Conservation (phyloP, 2,888 invertebrate genomes). For the Apomyelois bistriatella region DNA sequence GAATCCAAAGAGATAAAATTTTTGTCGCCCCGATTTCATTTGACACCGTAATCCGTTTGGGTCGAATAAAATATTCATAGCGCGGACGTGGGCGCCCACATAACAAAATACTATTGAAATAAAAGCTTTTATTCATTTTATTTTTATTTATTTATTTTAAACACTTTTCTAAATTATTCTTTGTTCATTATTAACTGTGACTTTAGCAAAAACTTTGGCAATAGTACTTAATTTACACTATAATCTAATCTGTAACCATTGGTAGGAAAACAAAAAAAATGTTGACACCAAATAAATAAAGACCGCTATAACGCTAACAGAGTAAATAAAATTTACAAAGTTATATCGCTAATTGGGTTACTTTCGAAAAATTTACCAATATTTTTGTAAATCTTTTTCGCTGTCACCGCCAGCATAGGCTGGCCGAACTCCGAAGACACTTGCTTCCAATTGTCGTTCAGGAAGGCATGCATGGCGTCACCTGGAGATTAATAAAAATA, state of each 20-base stretch:
- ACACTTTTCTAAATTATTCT: no score
- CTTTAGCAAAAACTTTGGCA: background rate
- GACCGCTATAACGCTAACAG: no score
- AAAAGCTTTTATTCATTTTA: background rate
- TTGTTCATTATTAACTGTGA: background rate
- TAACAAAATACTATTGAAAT: conserved; percentile 15
- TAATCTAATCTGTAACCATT: background rate
- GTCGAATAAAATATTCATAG: conserved; percentile 36
- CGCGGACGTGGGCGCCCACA: conserved; percentile 19
- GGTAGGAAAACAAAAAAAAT: background rate
- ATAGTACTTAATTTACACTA: no score
- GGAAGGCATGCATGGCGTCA: conserved; percentile 46
- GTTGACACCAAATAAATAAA: background rate
- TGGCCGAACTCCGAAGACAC: conserved; percentile 53
- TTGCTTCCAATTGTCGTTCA: conserved; percentile 62
- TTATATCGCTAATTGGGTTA: conserved; percentile 48
- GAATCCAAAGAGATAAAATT: background rate
- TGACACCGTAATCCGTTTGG: conserved; percentile 26
- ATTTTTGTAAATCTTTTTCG: conserved; percentile 45
- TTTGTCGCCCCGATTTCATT: conserved; percentile 20
- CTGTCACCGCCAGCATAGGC: conserved; percentile 46
- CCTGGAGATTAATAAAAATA: no score
- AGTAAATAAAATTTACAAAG: conserved; percentile 21
- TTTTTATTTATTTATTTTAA: no score
- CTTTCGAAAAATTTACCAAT: conserved; percentile 37